Evolutionary conservation across 2,888 invertebrate genomes (phyloP).

Genomic region (Orthosia gracilis): DNA sequence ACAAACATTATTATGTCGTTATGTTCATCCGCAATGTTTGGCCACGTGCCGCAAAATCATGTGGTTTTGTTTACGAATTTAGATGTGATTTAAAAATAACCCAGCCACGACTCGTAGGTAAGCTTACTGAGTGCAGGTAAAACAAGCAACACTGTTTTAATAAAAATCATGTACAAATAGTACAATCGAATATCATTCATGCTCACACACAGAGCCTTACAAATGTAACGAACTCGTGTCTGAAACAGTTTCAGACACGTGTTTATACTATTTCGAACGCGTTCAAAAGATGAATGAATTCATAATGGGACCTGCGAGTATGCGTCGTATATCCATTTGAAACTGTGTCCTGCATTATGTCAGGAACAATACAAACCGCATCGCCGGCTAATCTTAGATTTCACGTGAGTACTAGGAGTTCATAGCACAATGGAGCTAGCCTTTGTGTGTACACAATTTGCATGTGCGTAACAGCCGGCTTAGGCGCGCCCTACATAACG

Average conservation of each 20-base stretch:
- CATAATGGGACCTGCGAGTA: constrained; percentile 29
- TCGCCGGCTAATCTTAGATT: constrained; percentile 54
- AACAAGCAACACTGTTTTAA: constrained; percentile 12
- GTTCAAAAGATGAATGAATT: constrained; percentile 49
- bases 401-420: constrained; percentile 51
- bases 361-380: constrained; percentile 46
- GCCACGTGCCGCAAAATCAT: constrained; percentile 34
- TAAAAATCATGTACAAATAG: constrained; percentile 12
- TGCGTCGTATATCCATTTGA: constrained; percentile 43
- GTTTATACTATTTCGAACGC: constrained; percentile 42
- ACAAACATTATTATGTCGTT: constrained; percentile 26
- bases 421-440: constrained; percentile 51
- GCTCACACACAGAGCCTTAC: constrained; percentile 11
- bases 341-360: constrained; percentile 46
- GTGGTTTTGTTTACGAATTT: constrained; percentile 13
- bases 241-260: constrained; percentile 39
- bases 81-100: constrained; percentile 23
- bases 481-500: constrained; percentile 73
- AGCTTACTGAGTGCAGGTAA: not conserved
- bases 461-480: constrained; percentile 61
- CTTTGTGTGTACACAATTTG: constrained; percentile 57
- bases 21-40: constrained; percentile 32
- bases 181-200: constrained; percentile 33
- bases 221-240: constrained; percentile 35
- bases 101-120: not conserved